Evolutionary conservation across 2,888 invertebrate species (phyloP), one percentile per base, ranked within the genome.

Genomic region (Gisinianus flammeolus): DNA sequence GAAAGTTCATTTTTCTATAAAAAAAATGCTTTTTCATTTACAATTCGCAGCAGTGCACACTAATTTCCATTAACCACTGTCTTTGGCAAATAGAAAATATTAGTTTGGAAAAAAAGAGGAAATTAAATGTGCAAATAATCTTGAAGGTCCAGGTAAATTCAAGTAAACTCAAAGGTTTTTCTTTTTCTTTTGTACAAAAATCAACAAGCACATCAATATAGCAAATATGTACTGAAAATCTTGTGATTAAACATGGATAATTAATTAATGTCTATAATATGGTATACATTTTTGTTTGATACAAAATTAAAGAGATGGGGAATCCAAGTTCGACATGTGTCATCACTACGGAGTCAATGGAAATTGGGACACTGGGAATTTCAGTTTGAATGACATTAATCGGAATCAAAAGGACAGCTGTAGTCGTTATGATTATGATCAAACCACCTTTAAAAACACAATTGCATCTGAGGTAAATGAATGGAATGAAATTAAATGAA

Each of bases 401-500:
- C 31, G n/a, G n/a, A 76, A n/a, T 71, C n/a, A 16, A n/a, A 31
- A 24, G 56, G 58, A 28, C n/a, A 19, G n/a, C 26, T 79, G 79
- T 26, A 30, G 28, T 24, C 35, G 69, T 1, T 78, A 79, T 44
- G 81, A 82, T 28, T 84, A 80, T 79, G 84, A 84, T 75, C 52
- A 76, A 31, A 83, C 84, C 6, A 80, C 71, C 16, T 84, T 83
- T 73, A 76, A 82, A n/a, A 79, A 54, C 31, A 83, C 84, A 10
- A 83, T 83, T 77, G 80, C 80, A 12, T 79, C 79, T 19, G 80
- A 80, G 44, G 80, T 77, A 73, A 62, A 66, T 12, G n/a, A 26
- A 26, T 64, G 19, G 5, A n/a, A 56, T 44, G 44, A 44, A 44
- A 44, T 6, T 44, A 16, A 44, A n/a, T n/a, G n/a, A n/a, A n/a